Conservation (phyloP, 2,113 vertebrate species). For the Gallinago jamesoni region DNA sequence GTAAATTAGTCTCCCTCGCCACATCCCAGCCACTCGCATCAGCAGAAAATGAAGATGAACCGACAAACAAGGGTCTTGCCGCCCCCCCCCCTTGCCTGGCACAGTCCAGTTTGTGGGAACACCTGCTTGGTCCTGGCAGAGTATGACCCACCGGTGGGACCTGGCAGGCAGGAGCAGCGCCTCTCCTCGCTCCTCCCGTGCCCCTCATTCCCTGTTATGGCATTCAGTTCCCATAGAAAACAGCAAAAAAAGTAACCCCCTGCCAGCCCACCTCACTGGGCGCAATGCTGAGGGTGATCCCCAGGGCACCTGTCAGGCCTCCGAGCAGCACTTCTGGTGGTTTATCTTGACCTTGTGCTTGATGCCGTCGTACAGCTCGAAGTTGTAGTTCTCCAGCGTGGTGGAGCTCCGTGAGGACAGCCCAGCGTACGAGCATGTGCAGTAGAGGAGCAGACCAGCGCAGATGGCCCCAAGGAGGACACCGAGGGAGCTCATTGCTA, state of each 20-base stretch:
- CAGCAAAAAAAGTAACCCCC: constrained; percentile 50
- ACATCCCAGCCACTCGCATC: constrained; percentile 41
- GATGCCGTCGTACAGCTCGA: constrained; percentile 95
- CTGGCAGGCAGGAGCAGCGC: neutral
- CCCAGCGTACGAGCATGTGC: constrained; percentile 92
- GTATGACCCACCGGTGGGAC: neutral
- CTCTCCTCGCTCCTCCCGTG: constrained; percentile 32
- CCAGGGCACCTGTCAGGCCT: constrained; percentile 82
- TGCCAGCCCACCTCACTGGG: constrained; percentile 57
- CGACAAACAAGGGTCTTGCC: constrained; percentile 51
- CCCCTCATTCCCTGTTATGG: constrained; percentile 62
- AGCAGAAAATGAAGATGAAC: constrained; percentile 63
- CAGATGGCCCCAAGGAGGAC: constrained; percentile 94
- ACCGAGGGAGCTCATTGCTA: constrained; percentile 96
- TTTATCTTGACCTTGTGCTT: constrained; percentile 99
- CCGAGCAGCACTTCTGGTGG: constrained; percentile 97
- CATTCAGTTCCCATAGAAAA: constrained; percentile 76
- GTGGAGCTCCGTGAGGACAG: constrained; percentile 94
- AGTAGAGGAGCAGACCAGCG: constrained; percentile 93
- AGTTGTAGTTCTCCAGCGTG: constrained; percentile 98
- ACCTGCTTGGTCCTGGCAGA: neutral
- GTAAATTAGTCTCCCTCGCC: constrained; percentile 37
- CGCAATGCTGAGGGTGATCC: constrained; percentile 37
- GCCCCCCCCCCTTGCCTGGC: neutral
- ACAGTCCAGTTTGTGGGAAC: constrained; percentile 13